phyloP scores from a whole-genome alignment of 2,113 vertebrate genomes.

The Arizona elegans region DNA sequence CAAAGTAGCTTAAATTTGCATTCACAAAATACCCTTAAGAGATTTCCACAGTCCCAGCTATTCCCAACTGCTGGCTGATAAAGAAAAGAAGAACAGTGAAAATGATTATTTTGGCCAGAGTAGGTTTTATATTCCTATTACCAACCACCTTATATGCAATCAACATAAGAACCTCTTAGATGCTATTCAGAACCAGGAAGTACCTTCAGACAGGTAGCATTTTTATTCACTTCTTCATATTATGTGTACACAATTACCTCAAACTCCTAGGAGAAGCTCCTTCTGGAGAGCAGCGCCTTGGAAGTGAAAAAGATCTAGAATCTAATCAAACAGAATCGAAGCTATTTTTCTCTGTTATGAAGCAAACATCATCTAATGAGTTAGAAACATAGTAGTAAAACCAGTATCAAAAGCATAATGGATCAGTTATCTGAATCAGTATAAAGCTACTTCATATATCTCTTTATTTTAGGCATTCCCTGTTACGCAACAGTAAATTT shows the following conservation, averaged over 20 bases:
- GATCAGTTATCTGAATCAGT: neutral
- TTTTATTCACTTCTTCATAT: neutral
- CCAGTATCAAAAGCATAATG: neutral
- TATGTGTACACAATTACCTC: conserved; percentile 22
- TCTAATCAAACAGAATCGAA: conserved; percentile 20
- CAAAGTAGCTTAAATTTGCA: neutral
- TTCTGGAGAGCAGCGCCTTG: conserved; percentile 25
- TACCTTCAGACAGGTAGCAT: neutral
- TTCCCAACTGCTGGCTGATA: neutral
- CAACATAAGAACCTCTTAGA: neutral
- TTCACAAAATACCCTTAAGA: neutral
- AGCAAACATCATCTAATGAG: neutral
- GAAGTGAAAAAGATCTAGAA: conserved; percentile 29
- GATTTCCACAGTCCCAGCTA: neutral
- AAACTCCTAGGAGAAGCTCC: conserved; percentile 22
- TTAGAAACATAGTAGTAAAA: neutral
- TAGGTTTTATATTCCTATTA: neutral
- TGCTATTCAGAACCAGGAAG: neutral
- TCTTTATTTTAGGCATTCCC: neutral
- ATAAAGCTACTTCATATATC: neutral
- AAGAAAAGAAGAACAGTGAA: neutral
- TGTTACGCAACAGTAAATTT: neutral
- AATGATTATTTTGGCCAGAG: neutral
- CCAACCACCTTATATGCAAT: neutral
- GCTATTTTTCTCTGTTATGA: neutral